A percentile compares a stretch with the other conserved stretches of the same genome.
phyloP scores from a whole-genome alignment of 2,113 vertebrate genomes.

The Tupaia tana region DNA sequence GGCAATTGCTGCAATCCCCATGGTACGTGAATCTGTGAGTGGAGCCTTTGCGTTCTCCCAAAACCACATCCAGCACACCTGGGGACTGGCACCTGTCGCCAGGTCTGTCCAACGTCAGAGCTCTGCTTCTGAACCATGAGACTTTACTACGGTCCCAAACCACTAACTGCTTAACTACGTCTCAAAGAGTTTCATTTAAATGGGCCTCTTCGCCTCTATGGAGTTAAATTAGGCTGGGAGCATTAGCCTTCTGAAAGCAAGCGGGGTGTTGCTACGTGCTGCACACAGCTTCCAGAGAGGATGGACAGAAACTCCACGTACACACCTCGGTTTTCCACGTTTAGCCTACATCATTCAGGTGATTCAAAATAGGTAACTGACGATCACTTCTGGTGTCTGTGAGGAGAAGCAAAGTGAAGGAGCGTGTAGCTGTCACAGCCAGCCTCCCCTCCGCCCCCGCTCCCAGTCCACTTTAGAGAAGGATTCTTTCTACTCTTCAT shows the following conservation, averaged over 20 bases:
- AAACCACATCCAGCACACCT: not conserved
- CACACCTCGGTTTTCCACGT: not conserved
- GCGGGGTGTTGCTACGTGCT: not conserved
- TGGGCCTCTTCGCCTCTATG: not conserved
- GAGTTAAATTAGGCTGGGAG: not conserved
- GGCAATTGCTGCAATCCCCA: no score
- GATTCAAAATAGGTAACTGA: not conserved
- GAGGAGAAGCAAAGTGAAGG: not conserved
- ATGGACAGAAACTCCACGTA: not conserved
- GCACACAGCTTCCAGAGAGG: not conserved
- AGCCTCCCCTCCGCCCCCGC: not conserved
- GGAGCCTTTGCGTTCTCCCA: not conserved
- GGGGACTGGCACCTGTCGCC: not conserved
- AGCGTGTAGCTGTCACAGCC: not conserved
- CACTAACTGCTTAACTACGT: not conserved
- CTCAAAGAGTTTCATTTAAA: not conserved
- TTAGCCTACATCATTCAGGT: not conserved
- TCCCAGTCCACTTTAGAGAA: not conserved
- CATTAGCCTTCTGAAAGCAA: not conserved
- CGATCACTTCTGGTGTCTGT: not conserved
- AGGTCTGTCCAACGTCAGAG: not conserved
- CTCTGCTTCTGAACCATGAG: not conserved
- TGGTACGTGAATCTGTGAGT: not conserved
- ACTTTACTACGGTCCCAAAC: not conserved
- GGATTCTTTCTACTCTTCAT: not conserved